Evolutionary conservation across 2,888 invertebrate species (phyloP), one percentile per base, ranked within the genome.

Genomic region (Cerastoderma edule): DNA sequence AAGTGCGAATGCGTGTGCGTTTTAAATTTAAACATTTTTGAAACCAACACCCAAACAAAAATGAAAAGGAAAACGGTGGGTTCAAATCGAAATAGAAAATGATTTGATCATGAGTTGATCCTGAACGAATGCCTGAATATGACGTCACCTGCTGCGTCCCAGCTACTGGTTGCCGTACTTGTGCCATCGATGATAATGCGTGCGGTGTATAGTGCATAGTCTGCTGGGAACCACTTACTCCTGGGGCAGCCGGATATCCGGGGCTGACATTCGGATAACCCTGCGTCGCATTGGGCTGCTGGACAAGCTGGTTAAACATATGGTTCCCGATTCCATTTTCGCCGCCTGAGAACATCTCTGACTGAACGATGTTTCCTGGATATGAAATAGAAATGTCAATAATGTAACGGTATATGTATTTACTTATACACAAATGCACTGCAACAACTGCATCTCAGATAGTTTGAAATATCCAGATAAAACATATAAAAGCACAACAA

Each of bases 321-420:
- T 60, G 60, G 60, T 60, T 60, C 39, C 60, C 60, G 22, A 60
- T 39, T 1, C 60, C 60, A 39, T 35, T 60, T n/a, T 60, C 60
- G 24, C 24, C 22, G 2, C 10, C 22, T n/a, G n/a, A n/a, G 27
- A 8, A 39, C 6, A 10, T 60, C 39, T 60, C 60, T 3, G 60
- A 27, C n/a, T 27, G 19, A 16, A 60, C 60, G 4, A 60, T 35
- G 39, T 60, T 60, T 39, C 60, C 60, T 60, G 39, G 22, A 39
- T 16, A 10, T 24, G 33, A 33, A n/a, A 22, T 53, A 53, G 1
- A 8, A 53, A n/a, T n/a, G n/a, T n/a, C n/a, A n/a, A n/a, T n/a
- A n/a, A n/a, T n/a, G n/a, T n/a, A n/a, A n/a, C n/a, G n/a, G n/a
- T n/a, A n/a, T n/a, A n/a, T n/a, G n/a, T n/a, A n/a, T n/a, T n/a